A percentile compares a stretch with the other conserved stretches of the same genome.
phyloP scores from a whole-genome alignment of 2,113 vertebrate genomes.

The Rhinolophus sinicus region DNA sequence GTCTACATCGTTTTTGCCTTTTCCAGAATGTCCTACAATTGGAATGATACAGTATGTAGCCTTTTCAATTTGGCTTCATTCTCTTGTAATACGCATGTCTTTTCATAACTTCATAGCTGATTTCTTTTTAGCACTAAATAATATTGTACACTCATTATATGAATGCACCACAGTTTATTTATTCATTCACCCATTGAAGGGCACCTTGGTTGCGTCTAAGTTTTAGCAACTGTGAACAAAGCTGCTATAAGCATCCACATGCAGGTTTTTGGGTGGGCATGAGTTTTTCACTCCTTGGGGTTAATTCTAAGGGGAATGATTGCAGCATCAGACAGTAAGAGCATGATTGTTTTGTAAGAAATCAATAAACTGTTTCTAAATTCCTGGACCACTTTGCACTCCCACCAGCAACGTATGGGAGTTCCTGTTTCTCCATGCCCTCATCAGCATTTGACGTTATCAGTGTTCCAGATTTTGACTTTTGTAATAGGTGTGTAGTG shows the following conservation, averaged over 20 bases:
- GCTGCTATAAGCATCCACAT: neutral
- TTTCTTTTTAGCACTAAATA: neutral
- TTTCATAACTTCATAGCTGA: neutral
- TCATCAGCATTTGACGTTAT: no score
- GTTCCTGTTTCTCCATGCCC: neutral
- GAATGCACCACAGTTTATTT: neutral
- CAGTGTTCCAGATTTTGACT: neutral
- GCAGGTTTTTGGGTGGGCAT: neutral
- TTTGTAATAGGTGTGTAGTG: no score
- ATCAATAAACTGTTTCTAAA: neutral
- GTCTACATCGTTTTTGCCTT: neutral
- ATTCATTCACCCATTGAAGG: neutral
- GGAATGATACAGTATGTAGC: neutral
- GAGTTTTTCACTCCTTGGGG: neutral
- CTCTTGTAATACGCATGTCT: neutral
- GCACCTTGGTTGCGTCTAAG: neutral
- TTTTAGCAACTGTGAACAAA: neutral
- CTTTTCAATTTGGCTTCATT: neutral
- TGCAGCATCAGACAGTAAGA: neutral
- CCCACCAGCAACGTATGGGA: neutral
- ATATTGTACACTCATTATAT: neutral
- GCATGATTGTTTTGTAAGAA: neutral
- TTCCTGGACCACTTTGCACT: neutral
- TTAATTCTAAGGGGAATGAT: neutral
- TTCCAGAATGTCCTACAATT: neutral